Percentiles rank a stretch among this genome's conserved stretches.
Conservation (phyloP, 37 sponge, comb jelly and placozoan species). For the Ianthella basta region DNA sequence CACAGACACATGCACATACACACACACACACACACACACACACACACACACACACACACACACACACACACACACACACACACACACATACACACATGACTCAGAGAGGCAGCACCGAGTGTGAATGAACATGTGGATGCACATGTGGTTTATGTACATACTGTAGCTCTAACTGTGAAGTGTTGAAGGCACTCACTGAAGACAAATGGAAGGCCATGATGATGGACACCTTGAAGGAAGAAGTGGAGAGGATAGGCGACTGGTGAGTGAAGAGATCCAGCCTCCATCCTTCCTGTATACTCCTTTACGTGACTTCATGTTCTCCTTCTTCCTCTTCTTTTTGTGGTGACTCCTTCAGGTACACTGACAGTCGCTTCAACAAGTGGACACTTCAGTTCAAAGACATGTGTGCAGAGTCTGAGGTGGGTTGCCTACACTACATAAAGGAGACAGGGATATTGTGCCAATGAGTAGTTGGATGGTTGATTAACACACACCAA, state of each 20-base stretch:
- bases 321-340: background rate
- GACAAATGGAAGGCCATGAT: background rate
- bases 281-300: background rate
- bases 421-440: background rate
- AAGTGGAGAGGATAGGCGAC: background rate
- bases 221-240: background rate
- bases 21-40: too few relatives aligned
- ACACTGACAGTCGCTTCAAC: background rate
- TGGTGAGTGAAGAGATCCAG: background rate
- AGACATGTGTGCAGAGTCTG: slow-evolving; percentile 3
- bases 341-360: background rate
- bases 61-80: slow-evolving; percentile 11
- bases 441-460: too few relatives aligned
- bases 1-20: too few relatives aligned
- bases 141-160: slow-evolving; percentile 17
- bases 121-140: background rate
- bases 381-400: slow-evolving; percentile 21
- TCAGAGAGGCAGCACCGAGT: too few relatives aligned
- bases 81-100: slow-evolving; percentile 21
- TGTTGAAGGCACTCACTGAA: background rate
- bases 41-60: background rate
- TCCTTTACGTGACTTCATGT: background rate
- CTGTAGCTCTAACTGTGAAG: slow-evolving; percentile 9
- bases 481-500: too few relatives aligned
- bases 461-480: too few relatives aligned